Evolutionary conservation across 1,140 invertebrate species (phyloP).

Genomic region (Rhagoletis zephyria): DNA sequence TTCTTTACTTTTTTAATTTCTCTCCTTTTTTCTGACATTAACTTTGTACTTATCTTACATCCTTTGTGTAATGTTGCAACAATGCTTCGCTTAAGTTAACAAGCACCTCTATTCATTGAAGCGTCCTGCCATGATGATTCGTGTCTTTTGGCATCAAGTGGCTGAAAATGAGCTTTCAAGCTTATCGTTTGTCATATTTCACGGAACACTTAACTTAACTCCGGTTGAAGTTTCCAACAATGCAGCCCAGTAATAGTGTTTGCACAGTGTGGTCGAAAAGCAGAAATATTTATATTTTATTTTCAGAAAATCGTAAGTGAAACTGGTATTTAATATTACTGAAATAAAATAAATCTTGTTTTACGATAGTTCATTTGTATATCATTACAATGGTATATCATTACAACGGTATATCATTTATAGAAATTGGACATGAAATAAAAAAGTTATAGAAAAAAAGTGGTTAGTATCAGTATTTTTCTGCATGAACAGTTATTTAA

Average conservation of each 20-base stretch:
- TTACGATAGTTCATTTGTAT: too few relatives aligned
- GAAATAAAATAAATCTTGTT: too few relatives aligned
- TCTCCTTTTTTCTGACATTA: not conserved
- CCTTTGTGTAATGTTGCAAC: not conserved
- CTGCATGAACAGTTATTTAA: too few relatives aligned
- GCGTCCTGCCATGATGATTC: not conserved
- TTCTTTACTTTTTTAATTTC: not conserved
- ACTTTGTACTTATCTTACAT: not conserved
- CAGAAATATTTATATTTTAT: not conserved
- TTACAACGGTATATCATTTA: too few relatives aligned
- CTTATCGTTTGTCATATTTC: slow-evolving; percentile 36
- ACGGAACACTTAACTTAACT: not conserved
- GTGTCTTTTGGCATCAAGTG: slow-evolving; percentile 8
- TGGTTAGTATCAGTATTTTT: too few relatives aligned
- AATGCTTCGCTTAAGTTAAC: not conserved
- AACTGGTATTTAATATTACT: too few relatives aligned
- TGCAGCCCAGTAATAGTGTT: not conserved
- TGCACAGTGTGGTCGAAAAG: not conserved
- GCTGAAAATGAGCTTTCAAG: slow-evolving; percentile 20
- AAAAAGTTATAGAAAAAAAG: too few relatives aligned
- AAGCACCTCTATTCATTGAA: not conserved
- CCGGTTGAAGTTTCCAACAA: not conserved
- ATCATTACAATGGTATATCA: too few relatives aligned
- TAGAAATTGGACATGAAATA: too few relatives aligned
- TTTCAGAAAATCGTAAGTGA: too few relatives aligned